Percentiles rank a stretch among this genome's conserved stretches.
These are phyloP conservation scores for Mactra quadrangularis DNA, from an alignment of 1,140 invertebrate genomes.

Conservation along the genomic window DNA sequence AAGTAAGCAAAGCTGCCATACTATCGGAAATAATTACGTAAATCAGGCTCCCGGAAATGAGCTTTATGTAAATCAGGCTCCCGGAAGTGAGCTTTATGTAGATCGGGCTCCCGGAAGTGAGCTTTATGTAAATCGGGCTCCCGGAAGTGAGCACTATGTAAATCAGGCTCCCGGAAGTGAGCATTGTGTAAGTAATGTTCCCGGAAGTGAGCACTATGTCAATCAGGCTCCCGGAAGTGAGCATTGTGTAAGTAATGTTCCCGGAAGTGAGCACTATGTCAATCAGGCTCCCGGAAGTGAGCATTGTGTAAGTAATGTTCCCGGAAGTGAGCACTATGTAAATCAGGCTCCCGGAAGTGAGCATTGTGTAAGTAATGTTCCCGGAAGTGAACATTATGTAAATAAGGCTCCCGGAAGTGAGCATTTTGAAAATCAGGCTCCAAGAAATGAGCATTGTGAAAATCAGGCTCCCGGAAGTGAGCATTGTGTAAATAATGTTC, in stretches of 20 bases:
- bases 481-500: no score
- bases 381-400: no score
- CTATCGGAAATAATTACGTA: background rate
- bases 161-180: slow-evolving; percentile 5
- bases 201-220: background rate
- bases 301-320: no score
- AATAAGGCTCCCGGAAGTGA: slow-evolving; percentile 3
- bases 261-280: background rate
- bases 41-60: background rate
- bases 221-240: slow-evolving; percentile 10
- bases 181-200: background rate
- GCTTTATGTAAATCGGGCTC: background rate
- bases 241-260: background rate
- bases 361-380: no score
- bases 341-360: no score
- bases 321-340: no score
- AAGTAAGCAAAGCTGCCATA: background rate
- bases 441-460: no score
- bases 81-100: background rate
- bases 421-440: background rate
- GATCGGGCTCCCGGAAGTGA: background rate
- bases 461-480: no score
- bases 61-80: background rate
- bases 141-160: background rate
- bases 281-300: slow-evolving; percentile 14